These are phyloP conservation scores for Formica exsecta DNA, from an alignment of 1,140 invertebrate genomes.

Conservation along the genomic window DNA sequence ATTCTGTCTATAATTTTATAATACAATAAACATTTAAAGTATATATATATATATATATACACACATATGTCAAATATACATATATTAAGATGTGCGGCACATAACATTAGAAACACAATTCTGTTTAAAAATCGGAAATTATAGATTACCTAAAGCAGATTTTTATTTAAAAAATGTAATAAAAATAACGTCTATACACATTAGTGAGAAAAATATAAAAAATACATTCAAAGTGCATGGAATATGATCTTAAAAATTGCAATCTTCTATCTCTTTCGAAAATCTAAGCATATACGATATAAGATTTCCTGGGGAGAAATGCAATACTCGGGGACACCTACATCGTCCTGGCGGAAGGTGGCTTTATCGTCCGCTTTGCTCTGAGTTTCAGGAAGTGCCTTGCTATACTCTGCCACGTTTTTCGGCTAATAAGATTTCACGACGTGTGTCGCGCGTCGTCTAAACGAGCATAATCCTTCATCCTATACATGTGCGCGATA, in stretches of 20 bases:
- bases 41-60: too few relatives aligned
- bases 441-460: conserved; percentile 36
- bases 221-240: neutral
- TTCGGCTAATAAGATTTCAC: conserved; percentile 72
- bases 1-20: too few relatives aligned
- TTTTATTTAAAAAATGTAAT: conserved; percentile 14
- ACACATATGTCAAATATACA: too few relatives aligned
- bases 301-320: conserved; percentile 33
- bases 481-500: conserved; percentile 65
- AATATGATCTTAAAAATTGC: conserved; percentile 27
- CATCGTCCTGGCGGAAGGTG: conserved; percentile 19
- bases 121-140: too few relatives aligned
- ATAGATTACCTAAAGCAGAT: too few relatives aligned
- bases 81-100: too few relatives aligned
- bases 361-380: conserved; percentile 42
- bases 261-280: conserved; percentile 43
- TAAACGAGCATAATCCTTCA: conserved; percentile 67
- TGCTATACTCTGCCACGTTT: conserved; percentile 47
- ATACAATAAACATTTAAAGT: too few relatives aligned
- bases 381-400: conserved; percentile 5
- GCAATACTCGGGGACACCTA: conserved; percentile 43
- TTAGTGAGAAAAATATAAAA: neutral
- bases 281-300: conserved; percentile 46
- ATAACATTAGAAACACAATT: too few relatives aligned
- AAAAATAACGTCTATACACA: neutral